Evolutionary conservation across 2,888 invertebrate species (phyloP), one percentile per base, ranked within the genome.

Genomic region (Eupelmus urozonus): DNA sequence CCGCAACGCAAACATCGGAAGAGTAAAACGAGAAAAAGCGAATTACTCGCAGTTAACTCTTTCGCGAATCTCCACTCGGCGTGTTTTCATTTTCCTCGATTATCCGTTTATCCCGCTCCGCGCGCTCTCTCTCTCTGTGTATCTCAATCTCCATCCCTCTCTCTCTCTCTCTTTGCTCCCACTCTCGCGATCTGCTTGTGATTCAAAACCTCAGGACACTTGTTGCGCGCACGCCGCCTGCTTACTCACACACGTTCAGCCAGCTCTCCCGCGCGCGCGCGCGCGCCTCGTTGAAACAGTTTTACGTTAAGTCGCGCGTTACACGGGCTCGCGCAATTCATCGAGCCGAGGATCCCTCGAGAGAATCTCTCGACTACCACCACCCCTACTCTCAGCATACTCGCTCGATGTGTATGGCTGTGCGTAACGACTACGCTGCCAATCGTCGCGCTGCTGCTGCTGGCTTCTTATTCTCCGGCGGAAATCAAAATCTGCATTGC

Each of bases 141-240:
- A 59, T 40, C 65, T 40, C 73, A 13, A 42, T n/a, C 80, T 79
- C 77, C 65, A 79, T 81, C 79, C 80, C 82, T 83, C 85, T 81
- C 18, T 62, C 62, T 59, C 57, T 53, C 70, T 42, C 73, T 69
- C 45, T 70, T 65, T 51, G 13, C 72, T 72, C 74, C 72, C 83
- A 82, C 82, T 81, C 82, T 78, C 85, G 84, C 88, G 87, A 89
- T 89, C 89, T 89, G 88, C 89, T 89, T 90, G 89, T 88, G 89
- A 89, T 90, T 90, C 89, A 89, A 89, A 89, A 89, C 88, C 89
- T 89, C 88, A 87, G 89, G 89, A 89, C 89, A 89, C 89, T 89
- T 89, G 89, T 89, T 89, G 89, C 89, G 86, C 88, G 84, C 85
- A 85, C n/a, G 83, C 83, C 84, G 69, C 66, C 60, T 74, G 57